Base-by-base conservation (phyloP, 1,140 invertebrate species). In the Saccostrea cuccullata region DNA sequence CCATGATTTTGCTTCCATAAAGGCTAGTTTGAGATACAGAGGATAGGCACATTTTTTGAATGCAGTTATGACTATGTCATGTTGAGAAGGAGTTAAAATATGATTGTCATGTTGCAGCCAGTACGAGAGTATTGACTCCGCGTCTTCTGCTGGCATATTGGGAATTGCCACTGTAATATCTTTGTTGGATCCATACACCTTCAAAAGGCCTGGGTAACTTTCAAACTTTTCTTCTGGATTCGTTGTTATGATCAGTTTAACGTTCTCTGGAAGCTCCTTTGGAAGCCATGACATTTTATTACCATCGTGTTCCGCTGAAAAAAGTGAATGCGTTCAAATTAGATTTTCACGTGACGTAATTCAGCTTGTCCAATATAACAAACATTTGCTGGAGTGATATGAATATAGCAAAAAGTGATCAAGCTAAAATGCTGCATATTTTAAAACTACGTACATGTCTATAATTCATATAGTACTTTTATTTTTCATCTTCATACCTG, bases 191-290 rank as follows among this genome's bases (percentile, higher is more conserved):
- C 70, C 88, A 36, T 92, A 88, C 2, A 90, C 85, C 73, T 92
- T 91, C 85, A 90, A 89, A 36, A 93, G 84, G 30, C 86, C 83
- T 55, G 83, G 90, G 12, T 94, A 92, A 84, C 94, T 91, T 55
- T 93, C 91, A 40, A 89, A 91, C 60, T 91, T 91, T 60, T 95
- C 93, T 70, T 95, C 92, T 17, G 94, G 92, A 55, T 93, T 89
- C 13, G 94, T 94, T 30, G 95, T 95, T 2, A 99, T 96, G 58
- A 99, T 97, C 89, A 99, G 97, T 82, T 93, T 91, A 11, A 94
- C 94, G 87, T 95, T 89, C 11, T 86, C 56, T 11, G 94, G 94
- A 11, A 95, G 90, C 47, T 92, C 89, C 77, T 91, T 93, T 23
- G 94, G 94, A 13, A 95, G 86, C 95, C 95, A 95, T 47, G 87